Conservation (phyloP, 2,797 vertebrate species). For the Lagorchestes hirsutus region DNA sequence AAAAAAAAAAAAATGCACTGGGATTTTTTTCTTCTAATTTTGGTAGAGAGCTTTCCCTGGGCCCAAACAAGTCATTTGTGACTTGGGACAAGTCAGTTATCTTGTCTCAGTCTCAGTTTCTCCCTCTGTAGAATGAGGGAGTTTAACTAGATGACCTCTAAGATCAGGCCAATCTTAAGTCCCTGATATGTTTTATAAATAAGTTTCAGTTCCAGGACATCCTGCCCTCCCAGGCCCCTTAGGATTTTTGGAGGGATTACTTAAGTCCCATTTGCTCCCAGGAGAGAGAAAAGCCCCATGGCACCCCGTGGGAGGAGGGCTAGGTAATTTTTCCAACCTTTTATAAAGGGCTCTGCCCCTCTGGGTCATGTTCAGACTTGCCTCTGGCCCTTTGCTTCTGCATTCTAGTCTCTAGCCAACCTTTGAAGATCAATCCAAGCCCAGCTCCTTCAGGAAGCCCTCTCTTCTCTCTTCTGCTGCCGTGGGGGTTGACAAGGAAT, state of each 20-base stretch:
- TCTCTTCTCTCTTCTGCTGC: neutral
- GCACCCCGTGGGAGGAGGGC: neutral
- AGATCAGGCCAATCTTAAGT: neutral
- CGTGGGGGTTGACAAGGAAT: neutral
- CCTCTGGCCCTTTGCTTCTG: neutral
- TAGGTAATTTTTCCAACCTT: neutral
- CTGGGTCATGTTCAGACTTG: neutral
- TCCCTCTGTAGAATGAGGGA: constrained; percentile 18
- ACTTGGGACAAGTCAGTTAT: neutral
- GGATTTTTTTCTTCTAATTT: neutral
- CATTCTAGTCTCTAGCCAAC: neutral
- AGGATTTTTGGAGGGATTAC: neutral
- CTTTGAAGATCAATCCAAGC: neutral
- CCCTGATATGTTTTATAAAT: neutral
- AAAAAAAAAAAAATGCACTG: neutral
- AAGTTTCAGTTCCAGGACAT: neutral
- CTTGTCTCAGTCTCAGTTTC: neutral
- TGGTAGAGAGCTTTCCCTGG: neutral
- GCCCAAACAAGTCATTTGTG: neutral
- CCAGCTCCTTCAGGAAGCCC: neutral
- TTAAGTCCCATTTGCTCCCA: neutral
- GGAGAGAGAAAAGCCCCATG: neutral
- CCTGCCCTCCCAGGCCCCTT: neutral
- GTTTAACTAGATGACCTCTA: neutral
- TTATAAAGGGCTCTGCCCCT: neutral